Base-by-base conservation (phyloP, 2,888 invertebrate species). In the Drosophila sordidula region DNA sequence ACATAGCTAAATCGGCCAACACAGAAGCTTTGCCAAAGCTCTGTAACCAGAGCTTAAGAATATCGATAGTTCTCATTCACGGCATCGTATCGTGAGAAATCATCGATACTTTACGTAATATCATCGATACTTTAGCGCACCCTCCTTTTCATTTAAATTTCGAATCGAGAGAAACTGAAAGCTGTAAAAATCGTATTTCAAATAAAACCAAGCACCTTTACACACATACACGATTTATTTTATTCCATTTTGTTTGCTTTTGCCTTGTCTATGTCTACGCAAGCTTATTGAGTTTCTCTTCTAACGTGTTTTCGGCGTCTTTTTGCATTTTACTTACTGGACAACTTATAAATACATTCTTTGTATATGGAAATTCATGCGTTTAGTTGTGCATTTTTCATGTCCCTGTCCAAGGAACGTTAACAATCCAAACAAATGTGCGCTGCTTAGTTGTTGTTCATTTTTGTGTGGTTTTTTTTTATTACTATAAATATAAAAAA, bases 401-500 rank as follows among this genome's bases (percentile, higher is more conserved):
- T 55, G 45, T 56, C 38, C 39, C 44, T 29, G 9, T 34, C 32
- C 34, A 22, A 55, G 58, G 46, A 69, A 51, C 51, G 25, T 49
- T 39, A 58, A 41, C 55, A 47, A 69, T 63, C n/a, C 38, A 46
- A 63, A 54, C 57, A 56, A 67, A 32, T 66, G 50, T 58, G 70
- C 66, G 55, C 36, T n/a, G 50, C 45, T 38, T 44, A n/a, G 25
- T 63, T 26, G 25, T 63, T 26, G 11, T 46, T 41, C 14, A n/a
- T 47, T 47, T 46, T n/a, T 45, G 26, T 54, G 41, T 57, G 36
- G 14, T 39, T 62, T 59, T 64, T 59, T 64, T 68, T 74, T 65
- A 45, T 70, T 65, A 42, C 54, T 74, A 70, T 76, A 74, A 75
- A 74, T 76, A 76, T 74, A 74, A 52, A 74, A 74, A 74, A 74